Evolutionary conservation across 2,888 invertebrate genomes (phyloP).

Genomic region (Callimorpha dominula): DNA sequence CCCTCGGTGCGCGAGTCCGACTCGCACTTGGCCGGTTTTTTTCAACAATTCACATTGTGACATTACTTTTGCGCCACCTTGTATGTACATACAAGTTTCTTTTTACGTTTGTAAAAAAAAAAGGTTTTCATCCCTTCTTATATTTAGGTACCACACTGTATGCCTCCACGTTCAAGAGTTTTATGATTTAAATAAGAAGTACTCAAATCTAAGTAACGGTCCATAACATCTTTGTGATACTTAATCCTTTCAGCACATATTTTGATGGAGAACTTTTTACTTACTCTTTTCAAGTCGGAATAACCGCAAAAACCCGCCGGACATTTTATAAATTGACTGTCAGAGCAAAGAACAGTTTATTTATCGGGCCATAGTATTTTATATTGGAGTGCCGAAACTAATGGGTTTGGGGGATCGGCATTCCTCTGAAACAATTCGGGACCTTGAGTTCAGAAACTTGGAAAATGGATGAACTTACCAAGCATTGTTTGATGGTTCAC

Average conservation of each 20-base stretch:
- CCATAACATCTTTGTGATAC: background rate
- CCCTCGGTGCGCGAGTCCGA: too few relatives aligned
- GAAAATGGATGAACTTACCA: conserved; percentile 33
- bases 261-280: conserved; percentile 18
- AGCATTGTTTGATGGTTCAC: conserved; percentile 12
- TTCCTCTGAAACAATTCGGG: conserved; percentile 60
- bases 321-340: conserved; percentile 55
- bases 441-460: conserved; percentile 42
- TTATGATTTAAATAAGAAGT: background rate
- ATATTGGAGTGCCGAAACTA: conserved; percentile 53
- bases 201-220: background rate
- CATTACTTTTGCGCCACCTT: too few relatives aligned
- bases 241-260: conserved; percentile 6
- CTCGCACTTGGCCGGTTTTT: too few relatives aligned
- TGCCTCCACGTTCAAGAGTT: too few relatives aligned
- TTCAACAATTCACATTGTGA: too few relatives aligned
- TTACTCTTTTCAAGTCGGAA: conserved; percentile 17
- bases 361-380: conserved; percentile 50
- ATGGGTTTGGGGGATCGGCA: conserved; percentile 57
- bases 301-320: conserved; percentile 35
- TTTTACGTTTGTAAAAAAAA: too few relatives aligned
- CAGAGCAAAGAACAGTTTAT: conserved; percentile 54
- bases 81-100: too few relatives aligned
- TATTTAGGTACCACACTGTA: too few relatives aligned
- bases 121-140: too few relatives aligned